Evolutionary conservation across 2,888 invertebrate species (phyloP), one percentile per base, ranked within the genome.

Genomic region (Priocnemis perturbator): DNA sequence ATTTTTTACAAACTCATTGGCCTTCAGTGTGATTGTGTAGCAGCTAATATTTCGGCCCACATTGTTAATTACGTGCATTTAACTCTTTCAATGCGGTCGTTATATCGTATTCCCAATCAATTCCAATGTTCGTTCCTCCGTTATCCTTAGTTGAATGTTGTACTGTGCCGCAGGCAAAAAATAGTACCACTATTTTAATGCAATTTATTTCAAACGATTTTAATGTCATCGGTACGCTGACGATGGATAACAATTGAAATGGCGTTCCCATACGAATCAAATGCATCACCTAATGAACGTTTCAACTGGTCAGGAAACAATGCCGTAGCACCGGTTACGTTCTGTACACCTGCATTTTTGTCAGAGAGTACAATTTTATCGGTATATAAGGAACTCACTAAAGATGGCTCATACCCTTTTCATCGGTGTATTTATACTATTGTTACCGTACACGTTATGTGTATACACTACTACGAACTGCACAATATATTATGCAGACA

Each of bases 331-430:
- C 48, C 11, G 44, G 21, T 64, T n/a, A 44, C 56, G 30, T 52
- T 64, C 45, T 17, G 45, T 14, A 11, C 19, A 26, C 53, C 45
- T 44, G 45, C 19, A 61, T 67, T 67, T 67, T 64, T 69, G 23
- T 63, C 17, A 52, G 67, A 66, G 17, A 60, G 69, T 76, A 60
- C 57, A 69, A 76, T 21, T 53, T 50, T 9, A 26, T 78, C 64
- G 61, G 52, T 71, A 66, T 55, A 53, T 44, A 66, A 68, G 60
- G 23, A 68, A 47, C 53, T 64, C 58, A 52, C 44, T 26, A 37
- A 60, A 26, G 48, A 48, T 61, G 64, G 64, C 50, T 60, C 58
- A 60, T 55, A 44, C 58, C 65, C 26, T 67, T 52, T 62, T 73
- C n/a, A 23, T 50, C 20, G 53, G 53, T n/a, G 63, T 50, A 58